Evolutionary conservation across 2,888 invertebrate genomes (phyloP).

Genomic region (Phlogophora meticulosa): DNA sequence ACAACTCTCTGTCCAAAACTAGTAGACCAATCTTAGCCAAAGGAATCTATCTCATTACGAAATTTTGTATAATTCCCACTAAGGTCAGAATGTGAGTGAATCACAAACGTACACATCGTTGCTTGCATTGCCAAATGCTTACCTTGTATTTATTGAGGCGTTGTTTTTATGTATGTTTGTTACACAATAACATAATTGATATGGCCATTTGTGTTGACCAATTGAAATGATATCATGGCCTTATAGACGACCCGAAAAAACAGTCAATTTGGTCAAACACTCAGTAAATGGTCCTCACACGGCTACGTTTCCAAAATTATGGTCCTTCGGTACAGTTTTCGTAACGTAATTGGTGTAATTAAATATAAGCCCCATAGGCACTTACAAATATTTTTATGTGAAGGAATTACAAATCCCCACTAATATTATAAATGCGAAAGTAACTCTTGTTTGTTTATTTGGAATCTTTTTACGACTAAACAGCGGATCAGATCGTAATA

Average conservation of each 20-base stretch:
- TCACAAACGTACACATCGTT: conserved; percentile 38
- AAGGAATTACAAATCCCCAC: too few relatives aligned
- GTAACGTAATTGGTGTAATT: too few relatives aligned
- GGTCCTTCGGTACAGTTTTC: too few relatives aligned
- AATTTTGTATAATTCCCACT: conserved; percentile 44
- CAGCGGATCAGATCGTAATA: too few relatives aligned
- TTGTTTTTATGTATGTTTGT: conserved; percentile 46
- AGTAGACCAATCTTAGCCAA: too few relatives aligned
- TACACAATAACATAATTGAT: conserved; percentile 38
- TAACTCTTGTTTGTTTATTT: too few relatives aligned
- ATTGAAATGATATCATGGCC: conserved; percentile 38
- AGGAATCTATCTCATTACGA: conserved; percentile 26
- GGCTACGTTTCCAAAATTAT: too few relatives aligned
- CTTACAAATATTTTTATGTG: too few relatives aligned
- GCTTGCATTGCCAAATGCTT: conserved; percentile 59
- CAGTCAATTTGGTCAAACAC: background rate
- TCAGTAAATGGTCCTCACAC: background rate
- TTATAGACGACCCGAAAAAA: conserved; percentile 2
- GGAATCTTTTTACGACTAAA: too few relatives aligned
- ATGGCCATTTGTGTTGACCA: conserved; percentile 26
- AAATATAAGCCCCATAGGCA: too few relatives aligned
- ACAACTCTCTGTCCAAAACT: too few relatives aligned
- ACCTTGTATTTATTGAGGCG: conserved; percentile 56
- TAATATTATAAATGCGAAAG: too few relatives aligned
- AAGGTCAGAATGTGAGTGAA: conserved; percentile 56